These are phyloP conservation scores for Mimumesa dahlbomi DNA, from an alignment of 2,888 invertebrate species.

Conservation along the genomic window DNA sequence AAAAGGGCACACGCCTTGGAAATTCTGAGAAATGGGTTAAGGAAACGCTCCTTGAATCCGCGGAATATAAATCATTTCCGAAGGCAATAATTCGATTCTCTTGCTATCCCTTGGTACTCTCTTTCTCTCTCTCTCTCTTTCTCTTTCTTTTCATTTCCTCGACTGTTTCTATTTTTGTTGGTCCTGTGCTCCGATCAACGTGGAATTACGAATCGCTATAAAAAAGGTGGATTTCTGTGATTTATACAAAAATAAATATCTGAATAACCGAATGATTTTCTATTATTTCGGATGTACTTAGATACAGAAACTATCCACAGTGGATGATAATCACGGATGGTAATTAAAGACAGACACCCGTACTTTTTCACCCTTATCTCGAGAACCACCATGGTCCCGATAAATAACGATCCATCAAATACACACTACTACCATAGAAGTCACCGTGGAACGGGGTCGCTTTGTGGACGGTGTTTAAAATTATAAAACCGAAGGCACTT, in stretches of 20 bases:
- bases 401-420: background rate
- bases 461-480: too few species aligned
- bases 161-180: too few species aligned
- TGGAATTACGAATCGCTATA: too few species aligned
- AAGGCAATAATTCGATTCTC: conserved; percentile 68
- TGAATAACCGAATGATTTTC: too few species aligned
- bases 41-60: conserved; percentile 69
- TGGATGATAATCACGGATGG: too few species aligned
- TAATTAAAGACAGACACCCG: conserved; percentile 6
- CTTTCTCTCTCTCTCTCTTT: conserved; percentile 1
- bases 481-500: background rate
- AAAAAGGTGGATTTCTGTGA: conserved; percentile 27
- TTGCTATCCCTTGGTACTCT: conserved; percentile 32
- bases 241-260: conserved; percentile 44
- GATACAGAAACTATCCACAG: too few species aligned
- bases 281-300: too few species aligned
- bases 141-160: conserved; percentile 46
- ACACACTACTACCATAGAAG: too few species aligned
- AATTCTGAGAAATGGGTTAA: conserved; percentile 70
- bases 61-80: conserved; percentile 70
- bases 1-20: conserved; percentile 47
- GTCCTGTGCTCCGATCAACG: too few species aligned
- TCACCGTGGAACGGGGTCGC: too few species aligned
- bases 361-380: background rate
- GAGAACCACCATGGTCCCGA: background rate